These are phyloP conservation scores for Leptocoma aspasia DNA, from an alignment of 2,113 vertebrate species.

Conservation along the genomic window DNA sequence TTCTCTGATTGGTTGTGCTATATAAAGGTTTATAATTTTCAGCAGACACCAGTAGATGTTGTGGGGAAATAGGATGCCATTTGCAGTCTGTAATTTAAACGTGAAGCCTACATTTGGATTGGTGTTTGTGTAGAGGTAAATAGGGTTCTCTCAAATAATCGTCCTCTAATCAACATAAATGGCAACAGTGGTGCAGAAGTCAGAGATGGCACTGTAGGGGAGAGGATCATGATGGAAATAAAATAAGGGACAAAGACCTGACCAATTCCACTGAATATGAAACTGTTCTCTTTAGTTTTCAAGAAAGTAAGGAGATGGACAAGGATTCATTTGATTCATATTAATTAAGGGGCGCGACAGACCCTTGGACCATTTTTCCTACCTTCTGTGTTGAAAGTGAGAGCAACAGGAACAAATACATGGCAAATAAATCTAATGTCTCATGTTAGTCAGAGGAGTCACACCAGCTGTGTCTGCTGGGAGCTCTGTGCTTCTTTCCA, in stretches of 20 bases:
- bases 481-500: background rate
- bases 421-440: background rate
- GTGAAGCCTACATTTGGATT: background rate
- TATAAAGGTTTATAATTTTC: background rate
- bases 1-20: background rate
- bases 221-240: background rate
- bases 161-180: background rate
- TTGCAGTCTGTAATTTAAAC: background rate
- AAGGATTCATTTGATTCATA: background rate
- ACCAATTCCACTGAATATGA: background rate
- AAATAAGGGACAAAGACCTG: background rate
- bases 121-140: background rate
- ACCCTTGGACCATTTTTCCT: background rate
- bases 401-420: background rate
- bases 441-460: background rate
- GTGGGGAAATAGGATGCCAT: background rate
- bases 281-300: background rate
- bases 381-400: fast-evolving
- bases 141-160: background rate
- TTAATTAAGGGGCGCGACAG: background rate
- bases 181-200: background rate
- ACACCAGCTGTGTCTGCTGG: background rate
- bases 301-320: background rate
- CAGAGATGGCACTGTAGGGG: background rate
- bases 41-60: background rate